Evolutionary conservation across 2,797 vertebrate species (phyloP), one percentile per base, ranked within the genome.

Genomic region (Graptemys geographica): DNA sequence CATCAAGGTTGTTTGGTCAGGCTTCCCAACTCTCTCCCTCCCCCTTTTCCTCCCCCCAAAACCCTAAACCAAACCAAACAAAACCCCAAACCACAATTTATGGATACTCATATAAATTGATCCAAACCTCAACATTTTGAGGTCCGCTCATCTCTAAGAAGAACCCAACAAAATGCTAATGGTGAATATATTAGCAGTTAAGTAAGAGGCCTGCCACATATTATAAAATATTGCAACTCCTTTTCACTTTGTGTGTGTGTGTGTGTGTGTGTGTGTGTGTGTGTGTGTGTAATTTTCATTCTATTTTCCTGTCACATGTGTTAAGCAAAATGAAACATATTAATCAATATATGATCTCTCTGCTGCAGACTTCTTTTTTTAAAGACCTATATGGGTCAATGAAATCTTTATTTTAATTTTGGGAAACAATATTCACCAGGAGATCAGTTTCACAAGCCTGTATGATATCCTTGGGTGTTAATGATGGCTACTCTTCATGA

Each of bases 71-170:
- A 79, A 85, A 93, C 37, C 53, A 85, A 81, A 80, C 13, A 90
- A 95, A 96, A 4, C 55, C 90, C 88, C 84, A 90, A 95, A 79
- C 79, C 88, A 87, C 79, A 84, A 82, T 33, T 90, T 95, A 87
- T 69, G 44, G 37, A 49, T 80, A 41, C 47, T 91, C 91, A 59
- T 84, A 87, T 44, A 92, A 91, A 82, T 55, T 88, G 74, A 92
- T 93, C 59, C 74, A 78, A 89, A 95, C 83, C 62, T 81, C 47
- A 80, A 23, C 72, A 41, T 86, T 93, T 90, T 89, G 55, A 93
- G 4, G 18, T 82, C 84, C 80, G 9, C 2, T 81, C 82, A n/a
- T 56, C 49, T 57, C 8, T 16, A 55, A 83, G 52, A 59, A 94
- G 92, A 65, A 88, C 2, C 2, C 19, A 86, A 88, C 91, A 91